A percentile compares a stretch with the other conserved stretches of the same genome.
phyloP scores from a whole-genome alignment of 1,140 invertebrate species.

The Drosophila navojoa region DNA sequence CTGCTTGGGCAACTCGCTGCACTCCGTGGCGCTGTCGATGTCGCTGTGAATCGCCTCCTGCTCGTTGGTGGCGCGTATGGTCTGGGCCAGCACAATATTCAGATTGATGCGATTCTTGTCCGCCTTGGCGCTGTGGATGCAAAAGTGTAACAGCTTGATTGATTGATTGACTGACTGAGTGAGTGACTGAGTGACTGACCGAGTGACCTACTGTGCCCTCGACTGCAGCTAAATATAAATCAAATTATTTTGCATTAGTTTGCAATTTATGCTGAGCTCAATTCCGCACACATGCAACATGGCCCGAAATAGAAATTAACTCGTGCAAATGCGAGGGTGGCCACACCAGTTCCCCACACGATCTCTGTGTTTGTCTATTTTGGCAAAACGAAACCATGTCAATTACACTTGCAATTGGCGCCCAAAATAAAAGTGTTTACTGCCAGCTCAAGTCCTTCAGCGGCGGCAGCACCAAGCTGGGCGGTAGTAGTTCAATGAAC shows the following conservation, averaged over 20 bases:
- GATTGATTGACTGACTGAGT: slow-evolving; percentile 14
- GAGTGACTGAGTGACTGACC: slow-evolving; percentile 13
- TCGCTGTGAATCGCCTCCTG: slow-evolving; percentile 55
- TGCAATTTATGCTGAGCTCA: slow-evolving; percentile 76
- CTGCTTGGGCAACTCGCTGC: slow-evolving; percentile 32
- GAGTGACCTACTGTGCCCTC: slow-evolving; percentile 56
- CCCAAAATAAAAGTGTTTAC: slow-evolving; percentile 46
- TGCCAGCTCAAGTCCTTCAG: slow-evolving; percentile 16
- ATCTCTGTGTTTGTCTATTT: slow-evolving; percentile 14
- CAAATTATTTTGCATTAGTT: slow-evolving; percentile 79
- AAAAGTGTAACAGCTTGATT: slow-evolving; percentile 11
- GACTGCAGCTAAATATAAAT: slow-evolving; percentile 70
- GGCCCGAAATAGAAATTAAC: slow-evolving; percentile 75
- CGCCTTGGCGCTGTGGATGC: slow-evolving; percentile 59
- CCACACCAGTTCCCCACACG: background rate
- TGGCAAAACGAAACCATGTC: slow-evolving; percentile 80
- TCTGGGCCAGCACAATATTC: slow-evolving; percentile 77
- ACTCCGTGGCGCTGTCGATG: slow-evolving; percentile 51
- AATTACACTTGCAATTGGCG: slow-evolving; percentile 74
- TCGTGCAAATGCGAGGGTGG: slow-evolving; percentile 54
- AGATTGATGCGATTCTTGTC: slow-evolving; percentile 80
- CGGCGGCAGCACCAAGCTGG: slow-evolving; percentile 40
- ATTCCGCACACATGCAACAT: slow-evolving; percentile 51
- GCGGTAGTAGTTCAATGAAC: slow-evolving; percentile 55
- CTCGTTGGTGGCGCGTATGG: slow-evolving; percentile 71